Base-by-base conservation (phyloP, 2,113 vertebrate genomes). In the Neomonachus schauinslandi region DNA sequence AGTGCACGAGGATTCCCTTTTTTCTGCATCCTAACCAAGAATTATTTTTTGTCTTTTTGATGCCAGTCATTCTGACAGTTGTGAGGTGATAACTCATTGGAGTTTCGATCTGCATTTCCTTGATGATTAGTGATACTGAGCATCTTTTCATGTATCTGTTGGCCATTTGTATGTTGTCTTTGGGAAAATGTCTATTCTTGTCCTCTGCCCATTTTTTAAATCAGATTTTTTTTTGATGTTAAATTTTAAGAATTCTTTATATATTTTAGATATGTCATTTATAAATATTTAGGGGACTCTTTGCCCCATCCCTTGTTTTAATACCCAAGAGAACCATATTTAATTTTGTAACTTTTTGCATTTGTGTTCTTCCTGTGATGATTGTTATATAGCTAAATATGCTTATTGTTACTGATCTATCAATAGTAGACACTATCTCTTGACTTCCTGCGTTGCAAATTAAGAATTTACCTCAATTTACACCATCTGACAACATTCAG, bases 311-410 rank as follows among this genome's bases (percentile, higher is more conserved):
- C 33, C 7, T 7, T 14, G 0, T 95, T 79, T 39, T 91, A 10
- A 49, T 93, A 9, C 1, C 7, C 16, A 51, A 76, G 61, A 77
- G 84, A 89, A 77, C 26, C 4, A 76, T 57, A 42, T n/a, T 72
- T 81, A 86, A 28, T 86, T 31, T 69, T 90, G 89, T 85, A 82
- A 91, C 55, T 51, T 87, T 76, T 49, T 88, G n/a, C 12, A 31
- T 95, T 91, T 96, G 76, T 63, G 18, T 80, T 89, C 69, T 88
- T 83, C 46, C n/a, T 71, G 2, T 87, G 51, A 83, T 71, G n/a
- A 33, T 18, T 69, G 4, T 15, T 26, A 31, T 49, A 16, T 87
- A 69, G 36, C 49, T 69, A 83, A 91, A 88, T 81, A 88, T 63
- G 19, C 46, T 87, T 79, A 22, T n/a, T 42, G 76, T 90, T 82